Base-by-base conservation (phyloP, 2,113 vertebrate genomes). In the Hippocampus zosterae region DNA sequence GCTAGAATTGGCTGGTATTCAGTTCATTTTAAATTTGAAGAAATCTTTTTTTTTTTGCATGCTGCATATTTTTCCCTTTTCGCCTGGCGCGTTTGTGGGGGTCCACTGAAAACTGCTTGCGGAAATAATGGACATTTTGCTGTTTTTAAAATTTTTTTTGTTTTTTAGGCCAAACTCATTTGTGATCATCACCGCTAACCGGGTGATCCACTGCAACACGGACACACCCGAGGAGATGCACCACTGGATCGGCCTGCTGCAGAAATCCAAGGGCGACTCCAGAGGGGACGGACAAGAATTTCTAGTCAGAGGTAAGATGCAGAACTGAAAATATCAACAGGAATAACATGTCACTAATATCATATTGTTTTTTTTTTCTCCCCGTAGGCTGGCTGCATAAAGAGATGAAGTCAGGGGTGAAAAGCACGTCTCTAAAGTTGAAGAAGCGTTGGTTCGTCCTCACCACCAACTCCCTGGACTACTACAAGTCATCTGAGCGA, bases 401-500 rank as follows among this genome's bases (percentile, higher is more conserved):
- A 78, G 95, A 96, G 82, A 93, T 97, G 77, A 95, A 94, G 80
- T 92, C 91, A 4, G 93, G 92, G 68, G 92, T 87, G 23, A 96
- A 96, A 84, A 93, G 91, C 78, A 92, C 93, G 2, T 94, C 94
- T 52, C 90, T 95, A 77, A 96, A 96, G 85, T 91, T 97, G 85
- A 96, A 96, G 90, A 96, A 96, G 70, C 94, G 95, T 82, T 97
- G 95, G 95, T 96, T 97, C 78, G 93, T 97, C 46, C 90, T 97
- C 78, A 97, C 93, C 65, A 93, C 88, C 50, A 95, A 91, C 80
- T 95, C 95, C 16, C 86, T 97, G 0, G 95, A 97, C 75, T 96
- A 97, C 72, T 97, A 94, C 83, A 96, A 96, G 82, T 94, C 94
- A 0, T 94, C 95, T 0, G 95, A 97, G 84, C 94, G 94, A 41